phyloP scores from a whole-genome alignment of 2,113 vertebrate species.

The Danionella cerebrum region DNA sequence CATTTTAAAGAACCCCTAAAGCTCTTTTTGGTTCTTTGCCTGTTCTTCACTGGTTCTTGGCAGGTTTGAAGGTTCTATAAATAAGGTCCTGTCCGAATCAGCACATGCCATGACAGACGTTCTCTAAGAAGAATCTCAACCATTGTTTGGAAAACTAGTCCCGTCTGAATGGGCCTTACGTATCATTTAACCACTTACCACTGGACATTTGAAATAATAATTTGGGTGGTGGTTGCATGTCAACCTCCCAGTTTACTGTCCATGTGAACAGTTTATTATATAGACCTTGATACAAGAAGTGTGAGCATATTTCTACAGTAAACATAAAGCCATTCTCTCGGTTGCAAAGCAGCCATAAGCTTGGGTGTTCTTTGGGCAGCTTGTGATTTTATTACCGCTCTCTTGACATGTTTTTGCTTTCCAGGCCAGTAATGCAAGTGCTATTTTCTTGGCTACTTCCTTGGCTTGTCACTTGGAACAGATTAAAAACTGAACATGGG shows the following conservation, averaged over 20 bases:
- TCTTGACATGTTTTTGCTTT: conserved; percentile 54
- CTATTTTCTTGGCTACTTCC: conserved; percentile 57
- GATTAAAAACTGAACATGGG: conserved; percentile 44
- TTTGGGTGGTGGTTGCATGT: not conserved
- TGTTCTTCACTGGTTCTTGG: too few relatives aligned
- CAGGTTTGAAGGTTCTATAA: too few relatives aligned
- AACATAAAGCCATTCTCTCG: conserved; percentile 51
- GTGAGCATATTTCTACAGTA: conserved; percentile 13
- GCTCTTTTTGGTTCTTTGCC: too few relatives aligned
- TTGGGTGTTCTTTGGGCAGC: conserved; percentile 26
- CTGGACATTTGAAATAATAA: too few relatives aligned
- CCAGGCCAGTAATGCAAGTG: conserved; percentile 48
- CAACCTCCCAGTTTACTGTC: not conserved
- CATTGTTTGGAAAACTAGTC: too few relatives aligned
- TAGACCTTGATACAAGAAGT: conserved; percentile 13
- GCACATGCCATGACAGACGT: too few relatives aligned
- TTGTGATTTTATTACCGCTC: conserved; percentile 33
- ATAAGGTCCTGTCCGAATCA: too few relatives aligned
- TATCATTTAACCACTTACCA: too few relatives aligned
- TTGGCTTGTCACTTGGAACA: conserved; percentile 55
- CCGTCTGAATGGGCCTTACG: too few relatives aligned
- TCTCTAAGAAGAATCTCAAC: too few relatives aligned
- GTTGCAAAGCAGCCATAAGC: conserved; percentile 42
- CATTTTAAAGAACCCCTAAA: too few relatives aligned
- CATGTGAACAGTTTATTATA: not conserved